Base-by-base conservation (phyloP, 2,888 invertebrate species). In the Perizoma affinitatum region DNA sequence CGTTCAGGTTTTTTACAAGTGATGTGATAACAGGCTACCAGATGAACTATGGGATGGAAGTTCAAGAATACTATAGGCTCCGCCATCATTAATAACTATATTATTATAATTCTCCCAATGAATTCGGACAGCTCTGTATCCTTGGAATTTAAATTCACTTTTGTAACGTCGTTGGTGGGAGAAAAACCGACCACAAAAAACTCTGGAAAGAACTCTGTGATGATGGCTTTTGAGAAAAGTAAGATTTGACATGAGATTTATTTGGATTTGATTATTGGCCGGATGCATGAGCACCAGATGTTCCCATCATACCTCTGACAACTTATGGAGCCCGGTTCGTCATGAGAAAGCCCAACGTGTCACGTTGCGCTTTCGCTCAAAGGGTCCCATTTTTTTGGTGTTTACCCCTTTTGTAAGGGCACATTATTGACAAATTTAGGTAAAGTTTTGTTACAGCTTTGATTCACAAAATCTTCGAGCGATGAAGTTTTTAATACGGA, bases 161-260 rank as follows among this genome's bases (percentile, higher is more conserved):
- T 45, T 22, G 48, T 43, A 43, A 49, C 54, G 11, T 22, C 44
- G 11, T 33, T 36, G 35, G 46, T 50, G 50, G 54, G 46, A 59
- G 54, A 9, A 9, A 44, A 7, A 43, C 10, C 10, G 41, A n/a
- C 10, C 5, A 40, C 35, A 48, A 8, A 11, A 7, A 8, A 43
- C 54, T 46, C 51, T n/a, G n/a, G 8, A 4, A 44, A 44, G 44
- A 22, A 10, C 54, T 46, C 51, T 33, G 42, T 6, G 6, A 4
- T 73, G 70, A 33, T n/a, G n/a, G n/a, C n/a, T n/a, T 76, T 1
- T 5, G 76, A 70, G 78, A 78, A 78, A 71, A 66, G 50, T 54
- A 43, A 54, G 8, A 8, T 35, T 36, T 33, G 9, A 4, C 8
- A 22, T 45, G 42, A 10, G 10, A 41, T 41, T 34, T 38, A 22